A percentile compares a stretch with the other conserved stretches of the same genome.
These are phyloP conservation scores for Zosterops japonicus DNA, from an alignment of 2,113 vertebrate genomes.

Conservation along the genomic window DNA sequence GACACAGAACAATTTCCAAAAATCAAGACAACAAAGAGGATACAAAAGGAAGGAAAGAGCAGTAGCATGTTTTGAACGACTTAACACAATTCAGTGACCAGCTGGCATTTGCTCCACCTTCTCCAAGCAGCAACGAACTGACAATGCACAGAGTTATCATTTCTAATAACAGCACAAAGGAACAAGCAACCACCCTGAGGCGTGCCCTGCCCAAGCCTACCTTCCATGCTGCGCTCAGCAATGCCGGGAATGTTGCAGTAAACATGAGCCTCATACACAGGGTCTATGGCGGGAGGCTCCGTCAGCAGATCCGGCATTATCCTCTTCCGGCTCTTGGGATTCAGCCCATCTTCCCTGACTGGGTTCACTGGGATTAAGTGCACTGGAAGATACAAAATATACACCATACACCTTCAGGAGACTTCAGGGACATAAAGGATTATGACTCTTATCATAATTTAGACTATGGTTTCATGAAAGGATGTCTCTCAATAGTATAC, in stretches of 20 bases:
- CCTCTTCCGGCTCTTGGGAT: slow-evolving; percentile 88
- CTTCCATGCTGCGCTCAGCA: slow-evolving; percentile 91
- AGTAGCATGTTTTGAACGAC: neutral
- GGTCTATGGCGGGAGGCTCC: slow-evolving; percentile 80
- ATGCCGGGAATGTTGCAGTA: slow-evolving; percentile 91
- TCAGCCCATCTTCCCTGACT: slow-evolving; percentile 72
- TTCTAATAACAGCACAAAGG: rapidly evolving
- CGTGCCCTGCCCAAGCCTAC: slow-evolving; percentile 62
- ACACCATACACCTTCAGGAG: neutral
- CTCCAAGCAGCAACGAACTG: neutral
- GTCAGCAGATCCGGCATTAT: slow-evolving; percentile 84
- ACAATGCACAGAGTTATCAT: neutral
- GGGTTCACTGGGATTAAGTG: slow-evolving; percentile 84
- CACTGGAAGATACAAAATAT: slow-evolving; percentile 70
- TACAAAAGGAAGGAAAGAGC: neutral
- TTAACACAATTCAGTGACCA: neutral
- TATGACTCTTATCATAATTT: neutral
- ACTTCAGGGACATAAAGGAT: neutral
- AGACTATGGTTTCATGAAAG: neutral
- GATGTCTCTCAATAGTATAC: neutral
- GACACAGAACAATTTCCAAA: neutral
- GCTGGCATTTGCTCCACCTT: neutral
- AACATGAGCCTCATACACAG: slow-evolving; percentile 83
- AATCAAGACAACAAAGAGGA: neutral
- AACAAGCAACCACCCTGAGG: neutral